These are phyloP conservation scores for Tanytarsus gracilentus DNA, from an alignment of 2,888 invertebrate species.

Conservation along the genomic window DNA sequence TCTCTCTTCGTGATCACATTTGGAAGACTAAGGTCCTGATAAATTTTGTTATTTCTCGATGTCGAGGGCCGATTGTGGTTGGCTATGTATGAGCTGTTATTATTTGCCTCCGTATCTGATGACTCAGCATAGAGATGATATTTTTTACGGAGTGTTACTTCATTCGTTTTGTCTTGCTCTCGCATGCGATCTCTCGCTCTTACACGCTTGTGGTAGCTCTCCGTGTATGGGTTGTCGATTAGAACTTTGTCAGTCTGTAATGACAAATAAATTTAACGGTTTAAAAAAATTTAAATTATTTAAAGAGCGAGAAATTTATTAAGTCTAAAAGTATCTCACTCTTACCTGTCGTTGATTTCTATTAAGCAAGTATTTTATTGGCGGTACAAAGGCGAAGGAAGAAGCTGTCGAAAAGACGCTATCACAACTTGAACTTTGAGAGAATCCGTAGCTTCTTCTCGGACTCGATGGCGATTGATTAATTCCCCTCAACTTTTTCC, in stretches of 20 bases:
- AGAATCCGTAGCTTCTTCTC: conserved; percentile 32
- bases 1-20: no score
- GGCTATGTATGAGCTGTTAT: conserved; percentile 33
- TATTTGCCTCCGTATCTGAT: conserved; percentile 32
- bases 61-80: conserved; percentile 36
- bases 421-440: conserved; percentile 47
- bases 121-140: conserved; percentile 47
- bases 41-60: conserved; percentile 24
- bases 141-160: conserved; percentile 53
- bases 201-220: conserved; percentile 53
- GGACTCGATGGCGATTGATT: conserved; percentile 32
- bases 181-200: conserved; percentile 51
- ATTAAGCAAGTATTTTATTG: conserved; percentile 46
- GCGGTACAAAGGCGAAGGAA: conserved; percentile 60
- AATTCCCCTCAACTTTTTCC: conserved; percentile 30
- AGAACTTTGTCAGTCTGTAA: conserved; percentile 43
- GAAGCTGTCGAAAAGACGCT: conserved; percentile 63
- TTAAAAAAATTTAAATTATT: not conserved
- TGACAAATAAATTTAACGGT: conserved; percentile 30
- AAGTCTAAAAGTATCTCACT: conserved; percentile 14
- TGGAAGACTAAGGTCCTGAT: conserved; percentile 40
- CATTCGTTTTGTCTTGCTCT: conserved; percentile 48
- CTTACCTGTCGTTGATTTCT: conserved; percentile 34
- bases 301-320: conserved; percentile 15
- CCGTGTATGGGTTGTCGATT: conserved; percentile 50